Conservation (phyloP, 2,797 vertebrate genomes). For the Clarias platycephalus region DNA sequence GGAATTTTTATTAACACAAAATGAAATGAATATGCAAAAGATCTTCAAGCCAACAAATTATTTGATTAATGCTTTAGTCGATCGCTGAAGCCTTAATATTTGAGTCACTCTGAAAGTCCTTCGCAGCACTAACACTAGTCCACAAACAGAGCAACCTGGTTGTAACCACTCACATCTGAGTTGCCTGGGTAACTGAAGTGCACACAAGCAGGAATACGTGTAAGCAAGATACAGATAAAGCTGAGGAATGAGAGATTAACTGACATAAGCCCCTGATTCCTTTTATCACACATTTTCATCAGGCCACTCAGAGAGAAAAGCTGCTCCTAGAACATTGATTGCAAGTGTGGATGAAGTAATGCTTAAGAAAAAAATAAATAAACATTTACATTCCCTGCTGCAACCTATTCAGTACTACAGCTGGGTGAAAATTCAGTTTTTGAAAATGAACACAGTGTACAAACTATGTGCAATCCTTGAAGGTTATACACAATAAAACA, state of each 20-base stretch:
- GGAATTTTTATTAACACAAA: background rate
- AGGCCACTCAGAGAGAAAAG: conserved; percentile 25
- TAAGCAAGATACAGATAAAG: conserved; percentile 11
- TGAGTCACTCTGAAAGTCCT: conserved; percentile 12
- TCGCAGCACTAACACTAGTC: background rate
- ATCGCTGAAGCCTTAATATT: conserved; percentile 22
- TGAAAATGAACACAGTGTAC: background rate
- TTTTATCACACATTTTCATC: conserved; percentile 42
- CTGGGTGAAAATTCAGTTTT: conserved; percentile 7
- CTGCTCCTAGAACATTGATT: conserved; percentile 24
- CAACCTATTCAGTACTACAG: conserved; percentile 6
- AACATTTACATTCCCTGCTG: conserved; percentile 36
- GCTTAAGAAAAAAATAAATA: conserved; percentile 10
- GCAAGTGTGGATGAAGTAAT: conserved; percentile 6
- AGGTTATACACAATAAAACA: conserved; percentile 18
- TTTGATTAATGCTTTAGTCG: conserved; percentile 61
- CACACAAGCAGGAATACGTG: background rate
- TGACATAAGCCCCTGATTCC: conserved; percentile 28
- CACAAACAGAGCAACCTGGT: background rate
- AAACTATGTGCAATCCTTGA: background rate
- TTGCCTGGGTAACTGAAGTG: conserved; percentile 13
- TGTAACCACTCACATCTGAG: background rate
- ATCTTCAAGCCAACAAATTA: conserved; percentile 68
- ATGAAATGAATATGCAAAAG: conserved; percentile 52
- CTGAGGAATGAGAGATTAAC: conserved; percentile 42